Conservation (phyloP, 2,888 invertebrate species). For the Pammene fasciana region DNA sequence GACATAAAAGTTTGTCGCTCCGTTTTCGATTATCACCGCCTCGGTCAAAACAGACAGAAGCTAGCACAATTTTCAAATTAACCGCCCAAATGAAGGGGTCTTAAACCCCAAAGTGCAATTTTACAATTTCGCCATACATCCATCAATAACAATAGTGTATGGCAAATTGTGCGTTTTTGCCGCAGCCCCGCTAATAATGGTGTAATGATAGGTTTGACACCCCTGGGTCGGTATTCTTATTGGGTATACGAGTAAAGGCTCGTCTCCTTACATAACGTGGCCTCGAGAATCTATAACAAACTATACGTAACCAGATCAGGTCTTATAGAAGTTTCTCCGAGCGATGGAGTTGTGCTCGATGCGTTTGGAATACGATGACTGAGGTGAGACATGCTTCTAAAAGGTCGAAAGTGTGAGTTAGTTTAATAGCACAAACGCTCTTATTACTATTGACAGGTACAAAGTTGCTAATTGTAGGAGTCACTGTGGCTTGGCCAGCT, state of each 20-base stretch:
- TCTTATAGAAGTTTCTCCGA: background rate
- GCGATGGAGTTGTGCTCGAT: background rate
- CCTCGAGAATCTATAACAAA: background rate
- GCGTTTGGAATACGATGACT: background rate
- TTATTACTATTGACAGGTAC: background rate
- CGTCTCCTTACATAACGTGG: background rate
- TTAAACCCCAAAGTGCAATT: constrained; percentile 22
- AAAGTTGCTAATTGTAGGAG: constrained; percentile 18
- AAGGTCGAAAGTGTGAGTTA: background rate
- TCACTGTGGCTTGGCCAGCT: constrained; percentile 6
- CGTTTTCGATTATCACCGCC: too few relatives aligned
- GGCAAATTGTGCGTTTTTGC: constrained; percentile 31
- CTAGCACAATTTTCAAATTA: constrained; percentile 29
- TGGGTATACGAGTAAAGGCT: background rate
- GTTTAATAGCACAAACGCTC: background rate
- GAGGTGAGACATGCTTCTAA: background rate
- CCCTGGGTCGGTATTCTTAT: background rate
- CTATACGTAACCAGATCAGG: background rate
- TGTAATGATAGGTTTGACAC: constrained; percentile 32
- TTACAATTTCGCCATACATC: constrained; percentile 28
- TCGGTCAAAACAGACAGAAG: constrained; percentile 13
- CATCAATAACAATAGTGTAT: constrained; percentile 29
- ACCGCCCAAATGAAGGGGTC: constrained; percentile 29
- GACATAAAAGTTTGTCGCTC: too few relatives aligned
- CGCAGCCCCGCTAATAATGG: constrained; percentile 27